Percentiles rank a stretch among this genome's conserved stretches.
Conservation (phyloP, 1,140 invertebrate genomes). For the Drosophila orena region DNA sequence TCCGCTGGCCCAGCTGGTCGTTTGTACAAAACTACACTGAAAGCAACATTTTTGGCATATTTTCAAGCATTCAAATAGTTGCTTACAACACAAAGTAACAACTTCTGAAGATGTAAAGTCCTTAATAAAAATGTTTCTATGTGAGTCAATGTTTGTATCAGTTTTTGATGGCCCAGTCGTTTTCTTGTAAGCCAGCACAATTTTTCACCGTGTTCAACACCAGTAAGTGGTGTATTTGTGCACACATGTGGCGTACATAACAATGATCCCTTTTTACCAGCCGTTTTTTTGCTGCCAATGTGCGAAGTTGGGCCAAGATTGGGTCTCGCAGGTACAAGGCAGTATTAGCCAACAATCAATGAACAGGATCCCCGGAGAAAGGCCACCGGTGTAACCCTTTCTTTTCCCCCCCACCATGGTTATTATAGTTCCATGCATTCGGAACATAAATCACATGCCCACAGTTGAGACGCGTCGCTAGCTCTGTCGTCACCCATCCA, state of each 20-base stretch:
- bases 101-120: too few species aligned
- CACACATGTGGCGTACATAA: constrained; percentile 44
- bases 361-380: constrained; percentile 14
- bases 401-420: constrained; percentile 22
- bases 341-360: constrained; percentile 74
- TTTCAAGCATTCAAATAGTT: neutral
- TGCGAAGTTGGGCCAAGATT: constrained; percentile 22
- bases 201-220: constrained; percentile 10
- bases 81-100: too few species aligned
- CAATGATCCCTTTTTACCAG: constrained; percentile 41
- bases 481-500: constrained; percentile 33
- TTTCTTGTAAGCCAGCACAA: neutral
- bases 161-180: neutral
- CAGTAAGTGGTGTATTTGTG: constrained; percentile 12
- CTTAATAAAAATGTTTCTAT: too few species aligned
- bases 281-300: constrained; percentile 36
- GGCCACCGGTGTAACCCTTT: constrained; percentile 13
- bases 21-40: neutral
- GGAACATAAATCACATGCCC: constrained; percentile 75
- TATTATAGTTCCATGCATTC: constrained; percentile 74
- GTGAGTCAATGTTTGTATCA: neutral
- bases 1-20: constrained; percentile 12
- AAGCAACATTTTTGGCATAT: neutral
- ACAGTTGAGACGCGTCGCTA: constrained; percentile 32
- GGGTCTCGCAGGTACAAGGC: constrained; percentile 7